Base-by-base conservation (phyloP, 2,113 vertebrate genomes). In the Callipepla squamata region DNA sequence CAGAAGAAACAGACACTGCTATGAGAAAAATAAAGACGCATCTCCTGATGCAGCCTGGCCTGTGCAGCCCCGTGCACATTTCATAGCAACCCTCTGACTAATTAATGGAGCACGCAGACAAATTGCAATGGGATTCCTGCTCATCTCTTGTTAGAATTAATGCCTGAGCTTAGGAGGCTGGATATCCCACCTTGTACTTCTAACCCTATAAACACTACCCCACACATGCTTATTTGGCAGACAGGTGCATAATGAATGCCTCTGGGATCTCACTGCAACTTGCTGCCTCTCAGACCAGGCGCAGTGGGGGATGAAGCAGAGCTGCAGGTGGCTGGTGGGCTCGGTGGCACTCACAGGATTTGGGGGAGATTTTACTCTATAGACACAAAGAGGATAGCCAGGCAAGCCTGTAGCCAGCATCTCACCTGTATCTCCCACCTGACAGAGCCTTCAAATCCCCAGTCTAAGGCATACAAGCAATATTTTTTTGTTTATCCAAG, bases 1-100 rank as follows among this genome's bases (percentile, higher is more conserved):
- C 86, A 63, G 58, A 94, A 95, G 95, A 92, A 96, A 69, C 28
- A 76, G 89, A 79, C 57, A 34, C 30, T 16, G 28, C 44, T 38
- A 30, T 32, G 62, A 25, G 19, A 72, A n/a, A 77, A 84, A 85
- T 44, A 93, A 80, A 92, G 62, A 69, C 9, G 21, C 53, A 58
- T 19, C 59, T 63, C 38, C 28, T 61, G 45, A 7, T 17, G 86
- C 87, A 86, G 68, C 57, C 34, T 51, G 17, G 13, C 72, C 79
- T 55, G 53, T 32, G 19, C 36, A 50, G 47, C 42, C 51, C 47
- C 23, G 28, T 7, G 36, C 51, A 53, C 51, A 28, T 57, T 50
- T 73, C 32, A 44, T 9, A 67, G n/a, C 80, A 45, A 50, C 28
- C 40, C 63, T 57, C 45, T 32, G 42, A 44, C 65, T 53, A 40